Conservation (phyloP, 2,113 vertebrate genomes). For the Neotoma lepida region DNA sequence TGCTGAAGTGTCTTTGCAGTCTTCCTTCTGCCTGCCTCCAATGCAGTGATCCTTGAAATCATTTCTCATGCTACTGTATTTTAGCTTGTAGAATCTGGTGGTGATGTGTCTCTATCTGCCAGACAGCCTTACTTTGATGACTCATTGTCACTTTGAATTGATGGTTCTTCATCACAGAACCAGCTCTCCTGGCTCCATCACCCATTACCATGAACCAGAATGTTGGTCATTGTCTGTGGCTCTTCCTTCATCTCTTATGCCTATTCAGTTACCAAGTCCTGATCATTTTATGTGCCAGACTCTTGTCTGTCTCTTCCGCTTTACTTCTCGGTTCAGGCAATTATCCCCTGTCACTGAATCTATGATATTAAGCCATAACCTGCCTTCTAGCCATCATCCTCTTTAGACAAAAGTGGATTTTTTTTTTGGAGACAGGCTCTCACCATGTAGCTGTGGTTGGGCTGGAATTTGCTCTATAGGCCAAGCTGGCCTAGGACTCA, state of each 20-base stretch:
- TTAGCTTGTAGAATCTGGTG: not conserved
- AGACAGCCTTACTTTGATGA: not conserved
- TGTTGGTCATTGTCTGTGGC: not conserved
- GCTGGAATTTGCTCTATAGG: not conserved
- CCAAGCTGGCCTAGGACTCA: not conserved
- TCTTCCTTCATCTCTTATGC: not conserved
- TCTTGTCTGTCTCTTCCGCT: not conserved
- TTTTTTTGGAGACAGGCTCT: not conserved
- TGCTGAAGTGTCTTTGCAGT: not conserved
- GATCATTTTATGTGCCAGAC: not conserved
- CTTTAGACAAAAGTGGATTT: not conserved
- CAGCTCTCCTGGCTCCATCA: not conserved
- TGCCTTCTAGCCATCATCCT: not conserved
- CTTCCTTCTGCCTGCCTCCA: not conserved
- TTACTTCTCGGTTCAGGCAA: not conserved
- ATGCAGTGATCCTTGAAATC: not conserved
- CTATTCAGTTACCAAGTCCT: not conserved
- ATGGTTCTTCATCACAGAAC: not conserved
- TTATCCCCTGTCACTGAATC: not conserved
- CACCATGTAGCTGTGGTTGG: not conserved
- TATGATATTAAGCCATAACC: not conserved
- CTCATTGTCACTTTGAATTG: not conserved
- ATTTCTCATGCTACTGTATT: not conserved
- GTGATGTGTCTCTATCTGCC: not conserved
- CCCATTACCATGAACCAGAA: not conserved